A percentile compares a stretch with the other conserved stretches of the same genome.
Evolutionary conservation across 2,888 invertebrate species (phyloP).

Genomic region (Andrena praecox): DNA sequence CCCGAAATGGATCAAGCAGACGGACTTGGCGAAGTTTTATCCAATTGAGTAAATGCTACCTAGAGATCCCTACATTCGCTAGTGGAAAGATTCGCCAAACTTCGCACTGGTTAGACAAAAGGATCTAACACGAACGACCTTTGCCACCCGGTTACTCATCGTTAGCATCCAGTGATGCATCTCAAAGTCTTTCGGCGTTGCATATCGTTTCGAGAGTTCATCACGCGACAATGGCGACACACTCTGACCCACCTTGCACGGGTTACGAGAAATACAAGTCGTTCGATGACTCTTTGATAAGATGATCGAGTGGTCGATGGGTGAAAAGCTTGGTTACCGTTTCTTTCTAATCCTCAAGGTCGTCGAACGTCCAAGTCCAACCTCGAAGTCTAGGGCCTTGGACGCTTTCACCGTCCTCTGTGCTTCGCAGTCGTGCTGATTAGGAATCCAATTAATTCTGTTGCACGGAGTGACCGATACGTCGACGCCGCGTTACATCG

Average conservation of each 20-base stretch:
- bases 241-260: constrained; percentile 36
- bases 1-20: not conserved
- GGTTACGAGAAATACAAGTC: constrained; percentile 17
- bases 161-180: constrained; percentile 21
- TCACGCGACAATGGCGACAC: constrained; percentile 28
- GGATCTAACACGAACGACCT: constrained; percentile 28
- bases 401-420: not conserved
- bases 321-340: constrained; percentile 31
- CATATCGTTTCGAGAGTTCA: constrained; percentile 24
- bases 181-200: constrained; percentile 5
- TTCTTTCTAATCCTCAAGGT: not conserved
- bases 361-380: not conserved
- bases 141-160: constrained; percentile 49
- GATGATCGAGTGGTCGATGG: constrained; percentile 18
- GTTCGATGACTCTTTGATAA: constrained; percentile 41
- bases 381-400: constrained; percentile 14
- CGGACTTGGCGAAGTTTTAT: too few relatives aligned
- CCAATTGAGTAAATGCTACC: too few relatives aligned
- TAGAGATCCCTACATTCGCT: not conserved
- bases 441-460: constrained; percentile 24
- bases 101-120: constrained; percentile 8
- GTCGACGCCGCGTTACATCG: constrained; percentile 27
- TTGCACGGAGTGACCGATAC: constrained; percentile 4
- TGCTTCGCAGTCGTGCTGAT: not conserved
- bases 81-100: constrained; percentile 12